These are phyloP conservation scores for Leiothrix lutea DNA, from an alignment of 2,113 vertebrate species.

Conservation along the genomic window DNA sequence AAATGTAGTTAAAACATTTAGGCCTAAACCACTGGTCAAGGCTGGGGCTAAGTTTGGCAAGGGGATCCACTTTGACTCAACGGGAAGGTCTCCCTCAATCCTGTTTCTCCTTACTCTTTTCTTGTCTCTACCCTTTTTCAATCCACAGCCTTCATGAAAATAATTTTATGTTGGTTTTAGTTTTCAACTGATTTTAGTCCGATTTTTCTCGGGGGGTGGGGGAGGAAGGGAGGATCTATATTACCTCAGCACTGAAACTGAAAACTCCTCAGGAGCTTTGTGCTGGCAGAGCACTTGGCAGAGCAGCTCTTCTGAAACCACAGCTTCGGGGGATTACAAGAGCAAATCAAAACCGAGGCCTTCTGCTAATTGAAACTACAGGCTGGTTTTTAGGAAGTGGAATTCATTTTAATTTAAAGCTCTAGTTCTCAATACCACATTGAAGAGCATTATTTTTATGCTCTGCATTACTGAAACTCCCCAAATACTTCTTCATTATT, in stretches of 20 bases:
- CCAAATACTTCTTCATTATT: not conserved
- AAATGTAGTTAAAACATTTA: not conserved
- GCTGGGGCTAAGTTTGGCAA: fast-evolving
- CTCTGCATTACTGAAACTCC: not conserved
- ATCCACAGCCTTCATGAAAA: not conserved
- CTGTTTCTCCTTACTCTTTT: not conserved
- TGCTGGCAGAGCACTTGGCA: not conserved
- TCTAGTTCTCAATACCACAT: not conserved
- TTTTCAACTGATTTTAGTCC: not conserved
- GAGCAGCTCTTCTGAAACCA: not conserved
- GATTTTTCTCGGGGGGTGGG: not conserved
- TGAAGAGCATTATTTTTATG: not conserved
- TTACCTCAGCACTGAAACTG: not conserved
- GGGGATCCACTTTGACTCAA: fast-evolving
- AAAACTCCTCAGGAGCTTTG: not conserved
- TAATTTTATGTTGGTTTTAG: not conserved
- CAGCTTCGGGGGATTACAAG: not conserved
- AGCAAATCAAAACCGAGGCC: not conserved
- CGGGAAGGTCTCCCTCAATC: not conserved
- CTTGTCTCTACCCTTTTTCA: not conserved
- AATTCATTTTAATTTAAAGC: not conserved
- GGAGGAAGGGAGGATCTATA: not conserved
- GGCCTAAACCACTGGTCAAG: not conserved
- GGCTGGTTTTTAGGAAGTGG: not conserved
- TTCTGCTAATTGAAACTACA: not conserved